Conservation (phyloP, 2,888 invertebrate species). For the Lasioglossum calceatum region DNA sequence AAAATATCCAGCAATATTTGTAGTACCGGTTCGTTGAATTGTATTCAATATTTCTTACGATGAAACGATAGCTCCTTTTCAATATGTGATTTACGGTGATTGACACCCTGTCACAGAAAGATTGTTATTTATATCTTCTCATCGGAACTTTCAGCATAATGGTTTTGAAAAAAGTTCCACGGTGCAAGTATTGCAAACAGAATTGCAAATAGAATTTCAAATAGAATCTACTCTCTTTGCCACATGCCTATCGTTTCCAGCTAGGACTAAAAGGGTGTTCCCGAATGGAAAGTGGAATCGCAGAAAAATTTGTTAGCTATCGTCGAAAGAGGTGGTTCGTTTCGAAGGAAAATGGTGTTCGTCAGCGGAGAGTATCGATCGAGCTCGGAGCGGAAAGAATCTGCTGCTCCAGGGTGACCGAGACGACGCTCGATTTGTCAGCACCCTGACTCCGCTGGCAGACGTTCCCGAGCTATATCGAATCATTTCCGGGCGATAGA, state of each 20-base stretch:
- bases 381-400: slow-evolving; percentile 50
- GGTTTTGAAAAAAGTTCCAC: no score
- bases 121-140: no score
- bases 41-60: no score
- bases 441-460: slow-evolving; percentile 58
- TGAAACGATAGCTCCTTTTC: no score
- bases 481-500: slow-evolving; percentile 79
- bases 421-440: slow-evolving; percentile 70
- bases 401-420: slow-evolving; percentile 56
- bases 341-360: not conserved
- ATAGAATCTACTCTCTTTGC: no score
- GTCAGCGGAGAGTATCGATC: slow-evolving; percentile 55
- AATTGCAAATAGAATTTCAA: not conserved
- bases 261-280: not conserved
- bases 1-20: no score
- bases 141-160: no score
- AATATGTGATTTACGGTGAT: no score
- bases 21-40: no score
- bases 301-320: not conserved
- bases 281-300: not conserved
- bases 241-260: not conserved
- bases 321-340: not conserved
- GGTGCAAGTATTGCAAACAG: no score
- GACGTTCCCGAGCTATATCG: slow-evolving; percentile 67
- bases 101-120: no score